Base-by-base conservation (phyloP, 2,888 invertebrate genomes). In the Cristatella mucedo region DNA sequence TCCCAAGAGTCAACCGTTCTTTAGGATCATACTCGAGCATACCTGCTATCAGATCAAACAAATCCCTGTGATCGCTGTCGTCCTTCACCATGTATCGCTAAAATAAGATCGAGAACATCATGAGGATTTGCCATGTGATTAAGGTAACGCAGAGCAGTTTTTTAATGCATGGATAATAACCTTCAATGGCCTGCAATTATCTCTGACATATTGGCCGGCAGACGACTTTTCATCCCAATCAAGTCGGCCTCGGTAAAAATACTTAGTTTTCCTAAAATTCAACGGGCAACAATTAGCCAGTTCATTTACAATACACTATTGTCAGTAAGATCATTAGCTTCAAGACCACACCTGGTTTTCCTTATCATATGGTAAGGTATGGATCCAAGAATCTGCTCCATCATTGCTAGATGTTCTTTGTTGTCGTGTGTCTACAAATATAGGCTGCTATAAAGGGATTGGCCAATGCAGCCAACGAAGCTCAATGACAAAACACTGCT, bases 361-460 rank as follows among this genome's bases (percentile, higher is more conserved):
- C 69, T 68, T 30, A 66, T 63, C 71, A 73, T 71, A 40, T 91
- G 78, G 71, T 82, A 82, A 39, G 97, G 95, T 64, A 99, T 79
- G 53, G 85, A 80, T 45, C 97, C 95, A 46, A 97, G 74, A 57
- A 97, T 95, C 55, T 93, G 74, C 70, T 99, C 93, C 97, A 97
- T 97, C 95, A 97, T 97, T 52, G 97, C 97, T 63, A 97, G 76
- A 73, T 97, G 97, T 67, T 97, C 97, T 51, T 89, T 77, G 72
- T 99, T 97, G 71, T 97, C 95, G 70, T 99, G 97, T 29, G 97
- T 99, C 76, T 97, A 60, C 15, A 52, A 51, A 33, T 38, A 31
- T 19, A 31, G 19, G 19, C 5, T 7, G n/a, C 19, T 15, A 31
- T 31, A 11, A 31, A 16, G 6, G 13, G 15, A 7, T 19, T 31